Conservation (phyloP, 2,888 invertebrate genomes). For the Pammene aurita region DNA sequence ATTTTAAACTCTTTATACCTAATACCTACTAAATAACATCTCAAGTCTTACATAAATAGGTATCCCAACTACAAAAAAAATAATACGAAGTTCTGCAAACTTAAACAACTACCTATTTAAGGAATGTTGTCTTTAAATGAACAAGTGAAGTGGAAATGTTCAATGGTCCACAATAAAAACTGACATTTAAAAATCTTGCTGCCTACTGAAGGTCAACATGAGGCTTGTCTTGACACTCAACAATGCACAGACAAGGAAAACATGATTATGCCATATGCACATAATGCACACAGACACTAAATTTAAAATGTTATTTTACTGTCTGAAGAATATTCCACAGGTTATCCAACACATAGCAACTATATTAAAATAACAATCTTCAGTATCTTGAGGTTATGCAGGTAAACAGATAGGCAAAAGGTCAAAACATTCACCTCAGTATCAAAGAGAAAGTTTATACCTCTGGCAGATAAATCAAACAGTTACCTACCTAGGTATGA, state of each 20-base stretch:
- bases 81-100: neutral
- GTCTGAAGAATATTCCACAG: slow-evolving; percentile 12
- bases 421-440: slow-evolving; percentile 37
- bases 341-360: slow-evolving; percentile 28
- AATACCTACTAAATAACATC: no score
- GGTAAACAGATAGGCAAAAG: slow-evolving; percentile 37
- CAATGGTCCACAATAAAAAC: slow-evolving; percentile 25
- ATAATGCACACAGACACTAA: neutral
- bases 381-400: slow-evolving; percentile 24
- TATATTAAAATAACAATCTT: slow-evolving; percentile 22
- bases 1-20: no score
- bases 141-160: slow-evolving; percentile 20
- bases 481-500: slow-evolving; percentile 12
- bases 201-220: slow-evolving; percentile 37
- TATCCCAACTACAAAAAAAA: no score
- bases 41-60: no score
- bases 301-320: neutral
- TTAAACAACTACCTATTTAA: slow-evolving; percentile 9
- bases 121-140: slow-evolving; percentile 20
- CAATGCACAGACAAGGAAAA: slow-evolving; percentile 30
- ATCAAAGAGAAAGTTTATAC: slow-evolving; percentile 37
- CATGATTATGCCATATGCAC: slow-evolving; percentile 11
- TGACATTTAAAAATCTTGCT: slow-evolving; percentile 36
- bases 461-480: slow-evolving; percentile 13
- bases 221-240: slow-evolving; percentile 26